Evolutionary conservation across 2,797 vertebrate genomes (phyloP).

Genomic region (Phyllotis vaccarum): DNA sequence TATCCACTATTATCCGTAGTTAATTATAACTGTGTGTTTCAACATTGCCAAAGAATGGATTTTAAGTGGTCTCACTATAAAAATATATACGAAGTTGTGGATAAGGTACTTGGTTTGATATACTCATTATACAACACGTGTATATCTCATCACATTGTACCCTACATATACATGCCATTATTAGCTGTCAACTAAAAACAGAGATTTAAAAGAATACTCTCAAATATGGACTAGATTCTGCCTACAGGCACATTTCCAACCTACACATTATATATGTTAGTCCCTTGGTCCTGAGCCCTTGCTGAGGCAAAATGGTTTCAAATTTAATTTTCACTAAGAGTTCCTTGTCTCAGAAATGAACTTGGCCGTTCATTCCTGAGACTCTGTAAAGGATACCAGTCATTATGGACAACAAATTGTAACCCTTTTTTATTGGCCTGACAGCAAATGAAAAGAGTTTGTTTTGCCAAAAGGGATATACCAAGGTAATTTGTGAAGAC

Average conservation of each 20-base stretch:
- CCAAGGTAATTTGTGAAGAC: slow-evolving; percentile 65
- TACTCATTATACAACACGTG: background rate
- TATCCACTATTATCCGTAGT: background rate
- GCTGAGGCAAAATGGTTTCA: slow-evolving; percentile 57
- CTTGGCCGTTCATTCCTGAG: slow-evolving; percentile 53
- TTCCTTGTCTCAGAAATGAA: slow-evolving; percentile 64
- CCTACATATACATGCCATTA: background rate
- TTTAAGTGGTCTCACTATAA: slow-evolving; percentile 16
- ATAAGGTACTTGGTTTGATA: background rate
- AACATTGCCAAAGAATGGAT: background rate
- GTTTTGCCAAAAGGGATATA: slow-evolving; percentile 61
- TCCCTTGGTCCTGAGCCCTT: slow-evolving; percentile 30
- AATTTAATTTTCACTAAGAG: slow-evolving; percentile 70
- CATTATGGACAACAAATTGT: slow-evolving; percentile 59
- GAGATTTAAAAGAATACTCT: slow-evolving; percentile 36
- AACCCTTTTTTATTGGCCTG: slow-evolving; percentile 59
- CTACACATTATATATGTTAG: background rate
- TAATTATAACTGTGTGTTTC: background rate
- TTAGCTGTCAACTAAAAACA: background rate
- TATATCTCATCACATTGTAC: background rate
- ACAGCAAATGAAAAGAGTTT: slow-evolving; percentile 56
- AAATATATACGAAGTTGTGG: background rate
- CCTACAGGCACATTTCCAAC: background rate
- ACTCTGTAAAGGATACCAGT: slow-evolving; percentile 53
- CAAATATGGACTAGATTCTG: background rate